phyloP scores from a whole-genome alignment of 1,140 invertebrate species.

The Penaeus indicus region DNA sequence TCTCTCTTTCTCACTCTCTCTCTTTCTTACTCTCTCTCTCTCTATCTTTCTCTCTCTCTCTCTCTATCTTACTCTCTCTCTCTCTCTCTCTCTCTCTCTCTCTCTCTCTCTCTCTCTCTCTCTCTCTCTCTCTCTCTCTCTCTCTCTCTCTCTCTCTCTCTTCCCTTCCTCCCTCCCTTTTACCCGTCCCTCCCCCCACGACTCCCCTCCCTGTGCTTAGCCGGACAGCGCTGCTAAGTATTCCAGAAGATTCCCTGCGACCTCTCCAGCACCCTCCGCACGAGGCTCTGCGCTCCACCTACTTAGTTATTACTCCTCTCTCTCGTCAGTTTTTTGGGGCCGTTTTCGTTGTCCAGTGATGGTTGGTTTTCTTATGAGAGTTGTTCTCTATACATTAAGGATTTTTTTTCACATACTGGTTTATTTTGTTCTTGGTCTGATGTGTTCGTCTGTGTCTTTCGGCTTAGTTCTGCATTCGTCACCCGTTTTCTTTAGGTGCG shows the following conservation, averaged over 20 bases:
- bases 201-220: no score
- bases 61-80: not conserved
- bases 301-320: constrained; percentile 38
- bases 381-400: no score
- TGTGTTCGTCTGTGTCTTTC: no score
- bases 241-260: not conserved
- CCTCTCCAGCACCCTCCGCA: constrained; percentile 32
- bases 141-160: not conserved
- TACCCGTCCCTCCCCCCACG: no score
- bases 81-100: not conserved
- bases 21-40: not conserved
- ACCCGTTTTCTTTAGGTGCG: no score
- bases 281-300: constrained; percentile 17
- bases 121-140: not conserved
- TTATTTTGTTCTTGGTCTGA: no score
- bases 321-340: not conserved
- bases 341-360: no score
- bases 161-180: no score
- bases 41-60: not conserved
- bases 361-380: no score
- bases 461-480: no score
- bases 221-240: not conserved
- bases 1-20: not conserved
- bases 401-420: no score
- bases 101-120: not conserved